Base-by-base conservation (phyloP, 2,797 vertebrate species). In the Gallinago stenura region DNA sequence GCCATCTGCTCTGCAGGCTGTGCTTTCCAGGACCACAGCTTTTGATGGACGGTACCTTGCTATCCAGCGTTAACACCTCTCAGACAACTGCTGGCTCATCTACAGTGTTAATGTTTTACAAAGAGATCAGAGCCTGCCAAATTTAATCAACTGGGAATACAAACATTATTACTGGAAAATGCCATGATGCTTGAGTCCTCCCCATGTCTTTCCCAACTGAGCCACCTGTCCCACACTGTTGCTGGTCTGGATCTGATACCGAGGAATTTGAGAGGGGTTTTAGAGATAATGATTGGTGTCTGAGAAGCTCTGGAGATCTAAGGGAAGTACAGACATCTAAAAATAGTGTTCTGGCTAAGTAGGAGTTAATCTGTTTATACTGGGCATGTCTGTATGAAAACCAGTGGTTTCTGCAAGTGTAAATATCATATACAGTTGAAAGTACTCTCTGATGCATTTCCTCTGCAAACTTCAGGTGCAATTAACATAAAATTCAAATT, bases 161-260 rank as follows among this genome's bases (percentile, higher is more conserved):
- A 39, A 72, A 66, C 28, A 20, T 69, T 70, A n/a, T 21, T 17
- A 60, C 31, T 68, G 45, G 53, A 81, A 90, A 80, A 68, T 28
- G 17, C 4, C 33, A 57, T 1, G 17, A 53, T 3, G 4, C 54
- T 76, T 33, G 16, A 68, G 28, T 37, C 17, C 3, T 82, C 9
- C 7, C 3, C 15, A 2, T 0, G 3, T 58, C 37, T 82, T 87
- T 94, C 50, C 28, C 0, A 0, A 26, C 6, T 20, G 66, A 71
- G 18, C 15, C 33, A 28, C 39, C 39, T 68, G 19, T 69, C 45
- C 50, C 73, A 35, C 12, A 7, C 19, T 12, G 30, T 25, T 15
- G 7, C 54, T 72, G 46, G 4, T 62, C 65, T 81, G 39, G 12
- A 61, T 72, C 25, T 64, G 26, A 66, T 56, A 16, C 16, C 56